These are phyloP conservation scores for Polia nebulosa DNA, from an alignment of 2,888 invertebrate genomes.

Conservation along the genomic window DNA sequence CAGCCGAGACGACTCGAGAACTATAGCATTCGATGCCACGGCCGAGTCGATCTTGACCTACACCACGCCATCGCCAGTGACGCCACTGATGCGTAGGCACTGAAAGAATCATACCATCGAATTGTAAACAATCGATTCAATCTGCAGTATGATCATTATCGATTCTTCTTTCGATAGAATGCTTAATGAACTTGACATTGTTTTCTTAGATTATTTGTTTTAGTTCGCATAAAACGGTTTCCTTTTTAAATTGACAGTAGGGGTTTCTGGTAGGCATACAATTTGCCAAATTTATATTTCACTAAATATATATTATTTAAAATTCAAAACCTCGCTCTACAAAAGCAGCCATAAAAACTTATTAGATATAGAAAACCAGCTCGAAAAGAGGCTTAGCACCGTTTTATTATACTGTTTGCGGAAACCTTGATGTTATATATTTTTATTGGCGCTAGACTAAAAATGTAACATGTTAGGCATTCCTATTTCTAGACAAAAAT, in stretches of 20 bases:
- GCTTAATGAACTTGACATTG: conserved; percentile 17
- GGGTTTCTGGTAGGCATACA: not conserved
- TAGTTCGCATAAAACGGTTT: not conserved
- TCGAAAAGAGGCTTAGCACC: not conserved
- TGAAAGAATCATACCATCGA: conserved; percentile 63
- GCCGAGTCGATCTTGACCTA: conserved; percentile 82
- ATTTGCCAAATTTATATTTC: not conserved
- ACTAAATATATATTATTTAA: not conserved
- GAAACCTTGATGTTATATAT: not conserved
- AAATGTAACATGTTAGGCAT: not conserved
- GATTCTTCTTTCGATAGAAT: conserved; percentile 30
- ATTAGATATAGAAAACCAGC: not conserved
- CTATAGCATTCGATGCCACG: conserved; percentile 78
- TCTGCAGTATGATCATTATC: conserved; percentile 47
- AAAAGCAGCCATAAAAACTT: not conserved
- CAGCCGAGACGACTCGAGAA: conserved; percentile 65
- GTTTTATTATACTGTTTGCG: not conserved
- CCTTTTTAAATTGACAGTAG: not conserved
- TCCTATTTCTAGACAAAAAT: not conserved
- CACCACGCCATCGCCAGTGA: no score
- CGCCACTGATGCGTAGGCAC: conserved; percentile 70
- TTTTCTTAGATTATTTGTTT: conserved; percentile 34
- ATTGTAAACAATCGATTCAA: conserved; percentile 65
- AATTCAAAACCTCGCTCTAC: not conserved
- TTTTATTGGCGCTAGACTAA: not conserved